A percentile compares a stretch with the other conserved stretches of the same genome.
Evolutionary conservation across 2,797 vertebrate genomes (phyloP).

Genomic region (Ispidina lecontei): DNA sequence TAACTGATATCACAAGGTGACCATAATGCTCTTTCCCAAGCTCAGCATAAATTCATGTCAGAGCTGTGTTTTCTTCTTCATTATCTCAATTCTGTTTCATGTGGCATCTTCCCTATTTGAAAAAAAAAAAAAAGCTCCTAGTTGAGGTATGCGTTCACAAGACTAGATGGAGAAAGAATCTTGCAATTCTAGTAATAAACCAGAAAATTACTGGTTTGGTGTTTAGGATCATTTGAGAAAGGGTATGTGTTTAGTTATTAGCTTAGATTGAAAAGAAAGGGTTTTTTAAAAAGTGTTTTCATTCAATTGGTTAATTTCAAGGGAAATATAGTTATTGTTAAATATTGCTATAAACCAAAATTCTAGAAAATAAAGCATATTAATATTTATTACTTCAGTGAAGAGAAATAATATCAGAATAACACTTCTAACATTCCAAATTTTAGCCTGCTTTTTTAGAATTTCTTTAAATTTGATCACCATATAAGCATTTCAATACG

Average conservation of each 20-base stretch:
- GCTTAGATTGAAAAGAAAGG: background rate
- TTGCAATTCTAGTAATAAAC: background rate
- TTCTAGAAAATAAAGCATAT: background rate
- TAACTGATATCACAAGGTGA: background rate
- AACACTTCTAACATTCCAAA: background rate
- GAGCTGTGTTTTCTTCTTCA: background rate
- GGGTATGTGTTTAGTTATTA: background rate
- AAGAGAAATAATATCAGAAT: background rate
- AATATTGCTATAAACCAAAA: background rate
- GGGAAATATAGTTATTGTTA: background rate
- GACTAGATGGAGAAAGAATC: background rate
- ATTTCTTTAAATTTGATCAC: background rate
- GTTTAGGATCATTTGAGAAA: background rate
- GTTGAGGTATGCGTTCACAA: background rate
- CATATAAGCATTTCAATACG: background rate
- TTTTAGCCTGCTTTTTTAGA: background rate
- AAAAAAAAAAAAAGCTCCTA: background rate
- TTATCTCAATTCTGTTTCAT: background rate
- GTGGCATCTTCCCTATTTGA: background rate
- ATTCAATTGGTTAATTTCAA: background rate
- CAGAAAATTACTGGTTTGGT: background rate
- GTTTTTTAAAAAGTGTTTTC: background rate
- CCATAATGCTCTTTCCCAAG: background rate
- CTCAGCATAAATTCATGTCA: background rate
- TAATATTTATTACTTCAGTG: background rate